Evolutionary conservation across 2,113 vertebrate genomes (phyloP).

Genomic region (Peromyscus leucopus): DNA sequence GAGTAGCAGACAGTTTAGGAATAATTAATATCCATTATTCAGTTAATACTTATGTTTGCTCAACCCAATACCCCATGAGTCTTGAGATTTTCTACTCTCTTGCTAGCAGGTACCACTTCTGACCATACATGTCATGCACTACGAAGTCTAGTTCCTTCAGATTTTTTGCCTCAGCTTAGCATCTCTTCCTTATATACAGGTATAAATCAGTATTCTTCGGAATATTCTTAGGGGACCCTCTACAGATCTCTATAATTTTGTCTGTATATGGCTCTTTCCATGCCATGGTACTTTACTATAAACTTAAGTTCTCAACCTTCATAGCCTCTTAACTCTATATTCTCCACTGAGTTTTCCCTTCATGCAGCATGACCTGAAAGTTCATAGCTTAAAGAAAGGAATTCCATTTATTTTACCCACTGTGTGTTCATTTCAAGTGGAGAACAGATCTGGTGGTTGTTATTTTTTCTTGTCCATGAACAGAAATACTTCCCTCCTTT

Average conservation of each 20-base stretch:
- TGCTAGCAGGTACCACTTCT: not conserved
- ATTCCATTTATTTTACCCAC: not conserved
- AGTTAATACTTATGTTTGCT: not conserved
- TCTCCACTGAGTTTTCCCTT: not conserved
- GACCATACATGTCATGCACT: not conserved
- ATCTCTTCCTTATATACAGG: not conserved
- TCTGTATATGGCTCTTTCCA: not conserved
- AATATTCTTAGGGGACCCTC: not conserved
- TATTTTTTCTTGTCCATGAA: slow-evolving; percentile 20
- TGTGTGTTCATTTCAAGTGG: not conserved
- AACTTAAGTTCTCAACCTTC: not conserved
- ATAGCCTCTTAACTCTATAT: not conserved
- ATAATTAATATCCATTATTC: slow-evolving; percentile 8
- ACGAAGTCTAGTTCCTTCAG: not conserved
- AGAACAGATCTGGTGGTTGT: not conserved
- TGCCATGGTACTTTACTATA: not conserved
- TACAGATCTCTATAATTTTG: not conserved
- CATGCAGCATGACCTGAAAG: not conserved
- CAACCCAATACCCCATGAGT: not conserved
- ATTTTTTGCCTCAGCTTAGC: not conserved
- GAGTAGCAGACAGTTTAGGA: not conserved
- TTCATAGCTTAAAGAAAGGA: not conserved
- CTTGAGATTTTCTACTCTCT: not conserved
- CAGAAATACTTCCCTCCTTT: not conserved
- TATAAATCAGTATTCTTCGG: not conserved